Evolutionary conservation across 2,113 vertebrate species (phyloP).

Genomic region (Alethe castanea): DNA sequence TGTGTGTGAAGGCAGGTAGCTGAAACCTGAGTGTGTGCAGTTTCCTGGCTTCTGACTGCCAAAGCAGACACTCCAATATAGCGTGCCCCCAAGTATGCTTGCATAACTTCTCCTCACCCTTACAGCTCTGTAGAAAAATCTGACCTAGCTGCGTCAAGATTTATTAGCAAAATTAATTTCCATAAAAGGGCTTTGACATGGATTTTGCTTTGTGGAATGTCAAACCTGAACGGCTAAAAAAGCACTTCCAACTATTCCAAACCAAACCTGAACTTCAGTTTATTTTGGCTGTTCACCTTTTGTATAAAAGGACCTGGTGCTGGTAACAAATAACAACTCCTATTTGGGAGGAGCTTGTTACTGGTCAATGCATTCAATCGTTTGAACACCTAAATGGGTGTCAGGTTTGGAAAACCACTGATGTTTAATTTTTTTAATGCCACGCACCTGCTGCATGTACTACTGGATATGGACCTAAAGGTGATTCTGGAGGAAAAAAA

Average conservation of each 20-base stretch:
- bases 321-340: neutral
- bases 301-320: neutral
- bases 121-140: neutral
- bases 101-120: neutral
- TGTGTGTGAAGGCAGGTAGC: neutral
- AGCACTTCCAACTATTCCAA: neutral
- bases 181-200: fast-evolving
- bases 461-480: neutral
- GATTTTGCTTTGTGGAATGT: neutral
- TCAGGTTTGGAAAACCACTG: neutral
- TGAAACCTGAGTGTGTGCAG: neutral
- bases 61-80: neutral
- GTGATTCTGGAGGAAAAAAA: neutral
- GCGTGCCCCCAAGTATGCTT: neutral
- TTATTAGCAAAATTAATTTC: neutral
- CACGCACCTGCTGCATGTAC: neutral
- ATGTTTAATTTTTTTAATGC: neutral
- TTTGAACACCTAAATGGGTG: neutral
- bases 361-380: fast-evolving
- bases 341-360: neutral
- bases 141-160: neutral
- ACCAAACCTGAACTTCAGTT: neutral
- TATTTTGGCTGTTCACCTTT: neutral
- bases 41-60: neutral
- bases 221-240: neutral